phyloP scores from a whole-genome alignment of 92 coral and sea anemone species.

The Actinernus sp. region DNA sequence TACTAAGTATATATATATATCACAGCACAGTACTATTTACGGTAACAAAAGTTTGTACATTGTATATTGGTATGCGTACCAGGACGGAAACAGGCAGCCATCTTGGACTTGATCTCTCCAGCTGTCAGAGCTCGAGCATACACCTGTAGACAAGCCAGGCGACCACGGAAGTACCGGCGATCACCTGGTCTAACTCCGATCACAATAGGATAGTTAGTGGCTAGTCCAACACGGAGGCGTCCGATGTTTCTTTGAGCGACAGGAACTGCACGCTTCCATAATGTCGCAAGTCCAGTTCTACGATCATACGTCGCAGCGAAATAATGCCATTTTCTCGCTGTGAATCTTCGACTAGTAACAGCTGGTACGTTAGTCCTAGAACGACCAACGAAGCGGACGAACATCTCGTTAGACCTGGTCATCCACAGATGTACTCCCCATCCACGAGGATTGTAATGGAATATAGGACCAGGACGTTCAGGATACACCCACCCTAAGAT shows the following conservation, averaged over 20 bases:
- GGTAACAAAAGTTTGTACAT: too few relatives aligned
- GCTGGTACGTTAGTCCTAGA: slow-evolving; percentile 5
- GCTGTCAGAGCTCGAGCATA: slow-evolving; percentile 16
- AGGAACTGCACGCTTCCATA: slow-evolving; percentile 18
- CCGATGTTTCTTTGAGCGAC: slow-evolving; percentile 5
- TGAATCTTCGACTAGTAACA: slow-evolving; percentile 1
- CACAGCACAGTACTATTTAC: too few relatives aligned
- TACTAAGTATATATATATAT: too few relatives aligned
- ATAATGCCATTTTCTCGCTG: slow-evolving; percentile 23
- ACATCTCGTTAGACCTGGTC: slow-evolving; percentile 36
- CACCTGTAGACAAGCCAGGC: slow-evolving; percentile 39
- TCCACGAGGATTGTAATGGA: slow-evolving; percentile 43
- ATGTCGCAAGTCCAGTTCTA: slow-evolving; percentile 10
- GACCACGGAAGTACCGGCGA: slow-evolving; percentile 45
- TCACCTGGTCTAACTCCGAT: slow-evolving; percentile 35
- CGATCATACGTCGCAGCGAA: slow-evolving; percentile 28
- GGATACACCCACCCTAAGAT: slow-evolving; percentile 74
- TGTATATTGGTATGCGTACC: too few relatives aligned
- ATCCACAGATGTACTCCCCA: slow-evolving; percentile 67
- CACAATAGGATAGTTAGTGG: slow-evolving; percentile 26
- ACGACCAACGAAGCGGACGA: slow-evolving; percentile 61
- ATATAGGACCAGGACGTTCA: slow-evolving; percentile 72
- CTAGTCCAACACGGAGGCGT: slow-evolving; percentile 4
- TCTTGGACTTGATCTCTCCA: slow-evolving; percentile 14
- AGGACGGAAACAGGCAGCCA: slow-evolving; percentile 24